Percentiles rank a stretch among this genome's conserved stretches.
These are phyloP conservation scores for Macaria liturata DNA, from an alignment of 2,888 invertebrate species.

Conservation along the genomic window DNA sequence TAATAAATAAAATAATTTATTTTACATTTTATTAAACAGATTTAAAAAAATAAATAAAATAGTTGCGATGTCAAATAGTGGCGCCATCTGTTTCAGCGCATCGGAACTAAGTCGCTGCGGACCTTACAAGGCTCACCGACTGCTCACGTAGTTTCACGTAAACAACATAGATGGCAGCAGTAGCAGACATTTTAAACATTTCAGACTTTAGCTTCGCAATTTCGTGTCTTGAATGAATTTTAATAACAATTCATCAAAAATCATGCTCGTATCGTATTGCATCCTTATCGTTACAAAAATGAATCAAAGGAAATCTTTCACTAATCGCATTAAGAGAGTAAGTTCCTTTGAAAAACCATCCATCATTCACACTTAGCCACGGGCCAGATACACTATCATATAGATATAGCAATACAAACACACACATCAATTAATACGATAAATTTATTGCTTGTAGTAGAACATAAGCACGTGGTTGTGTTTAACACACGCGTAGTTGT, in stretches of 20 bases:
- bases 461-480: slow-evolving; percentile 27
- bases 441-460: slow-evolving; percentile 27
- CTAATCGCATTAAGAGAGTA: no score
- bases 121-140: background rate
- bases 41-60: no score
- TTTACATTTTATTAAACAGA: no score
- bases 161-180: slow-evolving; percentile 51
- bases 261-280: no score
- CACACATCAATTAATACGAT: slow-evolving; percentile 18
- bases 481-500: slow-evolving; percentile 23
- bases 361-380: background rate
- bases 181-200: no score
- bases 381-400: slow-evolving; percentile 12
- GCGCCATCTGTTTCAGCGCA: slow-evolving; percentile 17
- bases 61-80: background rate
- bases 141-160: background rate
- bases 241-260: no score
- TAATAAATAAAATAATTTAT: no score
- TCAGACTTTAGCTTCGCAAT: no score
- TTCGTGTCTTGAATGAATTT: no score
- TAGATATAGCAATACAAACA: background rate
- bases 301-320: no score
- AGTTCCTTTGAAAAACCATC: no score
- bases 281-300: no score
- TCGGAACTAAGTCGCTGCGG: slow-evolving; percentile 28